Evolutionary conservation across 2,888 invertebrate species (phyloP), one percentile per base, ranked within the genome.

Genomic region (Tetranychus truncatus): DNA sequence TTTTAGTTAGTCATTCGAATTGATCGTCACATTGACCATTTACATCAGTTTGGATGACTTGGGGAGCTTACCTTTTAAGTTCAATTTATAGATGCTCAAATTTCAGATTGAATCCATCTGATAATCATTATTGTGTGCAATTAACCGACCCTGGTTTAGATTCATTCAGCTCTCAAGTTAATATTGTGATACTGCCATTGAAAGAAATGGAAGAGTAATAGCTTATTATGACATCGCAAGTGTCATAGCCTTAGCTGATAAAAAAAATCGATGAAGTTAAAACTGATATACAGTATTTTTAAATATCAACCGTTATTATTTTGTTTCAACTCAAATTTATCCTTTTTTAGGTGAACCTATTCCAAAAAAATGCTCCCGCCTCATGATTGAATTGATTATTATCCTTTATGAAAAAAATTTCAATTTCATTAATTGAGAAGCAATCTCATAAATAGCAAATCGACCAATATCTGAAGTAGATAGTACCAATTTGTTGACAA

Each of bases 111-210:
- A 84, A 85, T 75, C 89, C 92, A 0, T 86, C 87, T 74, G 85
- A 88, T 80, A 88, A 88, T 80, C 91, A 96, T 78, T 95, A 89
- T 84, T 97, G 97, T 9, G 86, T 97, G 78, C 88, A 97, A 81
- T 84, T 99, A 74, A 94, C 92, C 1, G 95, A 95, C 83, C 93
- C 94, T 81, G 96, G 96, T 15, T 87, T 88, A 18, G 92, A 96
- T 82, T 82, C 85, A 73, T 97, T 99, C 83, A 85, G 87, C 79
- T 88, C 92, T 2, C 92, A 93, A 85, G 85, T 99, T 34, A 94
- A 95, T 81, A 89, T 99, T 80, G 87, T 80, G 96, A 97, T 80
- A 95, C 97, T 45, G 93, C 97, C 0, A 86, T 99, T 78, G 99
- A 99, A 83, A 88, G 86, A 80, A 89, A 90, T 82, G 99, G 99